Base-by-base conservation (phyloP, 2,797 vertebrate species). In the Rhabdophis nuchalis region DNA sequence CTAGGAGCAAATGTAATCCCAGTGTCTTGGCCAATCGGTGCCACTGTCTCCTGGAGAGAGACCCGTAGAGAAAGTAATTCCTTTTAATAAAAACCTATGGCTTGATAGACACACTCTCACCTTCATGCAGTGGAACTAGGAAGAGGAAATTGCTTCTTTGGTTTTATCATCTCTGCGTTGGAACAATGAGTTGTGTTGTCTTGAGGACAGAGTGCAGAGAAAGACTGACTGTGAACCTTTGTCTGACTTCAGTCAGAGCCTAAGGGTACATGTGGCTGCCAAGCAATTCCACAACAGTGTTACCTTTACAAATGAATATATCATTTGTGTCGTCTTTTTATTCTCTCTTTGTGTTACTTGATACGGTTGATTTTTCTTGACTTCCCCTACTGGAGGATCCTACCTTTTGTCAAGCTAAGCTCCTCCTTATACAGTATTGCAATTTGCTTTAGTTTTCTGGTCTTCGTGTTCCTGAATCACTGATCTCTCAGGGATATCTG, bases 131-230 rank as follows among this genome's bases (percentile, higher is more conserved):
- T 85, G 23, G 50, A 88, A 29, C 9, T 52, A 41, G 85, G 58
- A 90, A 13, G 58, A 85, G 12, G 54, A 61, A 95, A 95, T 91
- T 94, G 36, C 50, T 87, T 92, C 90, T 91, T 54, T 23, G 90
- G 90, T 6, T 92, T 95, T 87, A 92, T 91, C 36, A 92, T 86
- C 61, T 91, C 90, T 88, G 89, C 32, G 36, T 87, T 27, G 86
- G 92, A 95, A 93, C 85, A 95, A 94, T 93, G 46, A 0, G 0
- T 90, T 94, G 92, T 87, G 93, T 91, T 96, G 68, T 89, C 89
- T 89, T 64, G 89, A 94, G 87, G 93, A 89, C 25, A 90, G 50
- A 89, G 16, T 53, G n/a, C 0, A 86, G 36, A 13, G 14, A 92
- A 92, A 95, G 5, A 4, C 10, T 93, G 93, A 85, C 93, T 91